Evolutionary conservation across 1,140 invertebrate species (phyloP), one percentile per base, ranked within the genome.

Genomic region (Adoxophyes honmai): DNA sequence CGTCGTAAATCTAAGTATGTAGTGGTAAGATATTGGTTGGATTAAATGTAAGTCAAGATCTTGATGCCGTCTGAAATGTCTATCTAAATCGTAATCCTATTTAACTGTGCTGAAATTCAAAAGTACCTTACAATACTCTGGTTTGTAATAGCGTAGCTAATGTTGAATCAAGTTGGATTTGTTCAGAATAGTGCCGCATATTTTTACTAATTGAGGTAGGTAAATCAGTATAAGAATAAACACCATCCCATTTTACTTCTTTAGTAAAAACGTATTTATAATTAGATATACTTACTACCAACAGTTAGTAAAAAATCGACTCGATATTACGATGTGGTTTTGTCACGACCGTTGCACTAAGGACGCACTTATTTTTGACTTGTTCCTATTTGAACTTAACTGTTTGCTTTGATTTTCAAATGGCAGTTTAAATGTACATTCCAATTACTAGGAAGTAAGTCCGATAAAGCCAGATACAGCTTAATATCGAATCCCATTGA

Each of bases 391-490:
- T 18, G 39, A 44, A 44, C 21, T 42, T 18, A 42, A 48, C 11
- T 48, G 21, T 48, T 28, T 28, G 21, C 21, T 28, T 28, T 28
- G 6, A 28, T 28, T 28, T 28, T 28, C 21, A 28, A 28, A 28
- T 28, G 21, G 5, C 42, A 48, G 42, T 48, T 21, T 48, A 48
- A 18, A 18, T 48, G 42, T 62, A 66, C 69, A 68, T 60, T 73
- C 61, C 61, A 67, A 64, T 67, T 59, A 54, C 21, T 60, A 61
- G 48, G 51, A 38, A 7, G 52, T 69, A 61, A 66, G 56, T 37
- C 34, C 55, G 55, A 39, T 55, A 54, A 54, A 58, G 34, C 37
- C 34, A 21, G 18, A 59, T 56, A 36, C 51, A 35, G 53, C 59
- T 60, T 55, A 57, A 56, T 38, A 35, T 59, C 42, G 54, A 61